These are phyloP conservation scores for Odontamblyopus rebecca DNA, from an alignment of 2,797 vertebrate species.

Conservation along the genomic window DNA sequence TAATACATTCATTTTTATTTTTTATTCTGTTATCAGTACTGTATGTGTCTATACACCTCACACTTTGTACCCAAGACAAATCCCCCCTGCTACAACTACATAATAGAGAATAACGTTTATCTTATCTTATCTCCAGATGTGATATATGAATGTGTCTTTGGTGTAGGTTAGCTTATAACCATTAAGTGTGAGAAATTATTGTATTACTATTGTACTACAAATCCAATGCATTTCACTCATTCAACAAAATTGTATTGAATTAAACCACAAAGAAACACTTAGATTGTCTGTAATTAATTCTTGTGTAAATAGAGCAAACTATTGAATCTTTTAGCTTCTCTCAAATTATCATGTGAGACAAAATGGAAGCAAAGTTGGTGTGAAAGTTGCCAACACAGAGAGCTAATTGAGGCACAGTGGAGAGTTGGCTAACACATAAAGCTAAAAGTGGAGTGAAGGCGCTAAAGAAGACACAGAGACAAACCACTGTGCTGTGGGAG, in stretches of 20 bases:
- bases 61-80: too few relatives aligned
- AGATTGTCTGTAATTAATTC: not conserved
- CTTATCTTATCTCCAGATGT: too few relatives aligned
- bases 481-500: slow-evolving; percentile 6
- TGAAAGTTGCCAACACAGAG: slow-evolving; percentile 29
- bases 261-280: not conserved
- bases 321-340: not conserved
- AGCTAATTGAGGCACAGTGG: slow-evolving; percentile 33
- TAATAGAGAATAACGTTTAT: too few relatives aligned
- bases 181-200: too few relatives aligned
- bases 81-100: too few relatives aligned
- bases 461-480: slow-evolving; percentile 37
- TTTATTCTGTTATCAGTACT: too few relatives aligned
- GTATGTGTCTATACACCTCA: too few relatives aligned
- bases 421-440: slow-evolving; percentile 21
- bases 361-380: slow-evolving; percentile 16
- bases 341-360: slow-evolving; percentile 3
- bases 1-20: too few relatives aligned
- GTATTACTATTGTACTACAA: too few relatives aligned
- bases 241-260: not conserved
- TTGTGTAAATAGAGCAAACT: not conserved
- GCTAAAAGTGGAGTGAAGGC: slow-evolving; percentile 30
- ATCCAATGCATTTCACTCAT: not conserved
- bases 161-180: too few relatives aligned
- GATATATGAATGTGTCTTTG: too few relatives aligned